Evolutionary conservation across 2,113 vertebrate genomes (phyloP), one percentile per base, ranked within the genome.

Genomic region (Thymallus thymallus): DNA sequence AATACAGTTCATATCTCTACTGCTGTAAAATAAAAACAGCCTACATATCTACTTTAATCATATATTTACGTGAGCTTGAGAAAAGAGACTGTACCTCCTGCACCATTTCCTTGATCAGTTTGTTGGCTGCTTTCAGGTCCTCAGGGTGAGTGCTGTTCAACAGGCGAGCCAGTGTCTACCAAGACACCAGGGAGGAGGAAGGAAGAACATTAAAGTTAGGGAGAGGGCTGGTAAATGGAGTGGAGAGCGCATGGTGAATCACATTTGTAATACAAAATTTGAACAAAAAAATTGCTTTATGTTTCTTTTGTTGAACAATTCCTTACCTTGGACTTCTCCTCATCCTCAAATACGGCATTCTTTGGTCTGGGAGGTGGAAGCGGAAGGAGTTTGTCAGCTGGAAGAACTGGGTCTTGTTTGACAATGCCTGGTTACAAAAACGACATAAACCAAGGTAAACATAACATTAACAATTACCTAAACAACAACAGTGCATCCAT

Each of bases 51-150:
- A 41, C 2, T 2, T 12, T 41, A 41, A 10, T 41, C 35, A 41
- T 41, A 16, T 16, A 51, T 18, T 51, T 51, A 16, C 14, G 16
- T 0, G 35, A 18, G 16, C 48, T 18, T 51, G 20, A 51, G 0
- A 30, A 29, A 35, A 41, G 32, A 35, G 20, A 70, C 51, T 12
- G 74, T 76, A 98, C 98, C 96, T 99, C 98, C 87, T 99, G 97
- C 76, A 99, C 98, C 97, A 99, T 99, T 89, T 99, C 97, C 88
- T 99, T 99, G 87, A 99, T 99, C 76, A 99, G 95, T 80, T 97
- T 98, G 91, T 99, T 99, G 88, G 98, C 98, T 0, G 98, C 98
- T 69, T 97, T 94, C 20, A 99, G 93, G 87, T 99, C 97, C 76
- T 99, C 98, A 0, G 98, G 97, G 76, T 98, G 98, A 4, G 95